phyloP scores from a whole-genome alignment of 2,797 vertebrate species.

The Xiphophorus birchmanni region DNA sequence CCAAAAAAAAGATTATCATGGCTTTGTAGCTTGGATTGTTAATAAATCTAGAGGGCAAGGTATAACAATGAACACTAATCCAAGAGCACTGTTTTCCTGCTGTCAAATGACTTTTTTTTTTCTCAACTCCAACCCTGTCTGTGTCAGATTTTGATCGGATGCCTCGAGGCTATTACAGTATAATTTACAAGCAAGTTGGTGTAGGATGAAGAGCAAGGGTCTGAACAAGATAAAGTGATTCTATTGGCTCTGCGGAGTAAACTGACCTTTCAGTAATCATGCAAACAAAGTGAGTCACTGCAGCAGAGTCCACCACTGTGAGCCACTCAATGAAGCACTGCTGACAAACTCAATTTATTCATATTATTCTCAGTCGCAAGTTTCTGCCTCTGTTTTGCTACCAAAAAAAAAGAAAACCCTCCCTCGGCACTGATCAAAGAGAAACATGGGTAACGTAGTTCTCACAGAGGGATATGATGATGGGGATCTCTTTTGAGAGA shows the following conservation, averaged over 20 bases:
- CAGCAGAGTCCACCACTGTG: conserved; percentile 41
- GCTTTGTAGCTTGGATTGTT: background rate
- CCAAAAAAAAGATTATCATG: background rate
- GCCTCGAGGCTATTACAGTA: conserved; percentile 51
- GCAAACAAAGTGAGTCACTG: conserved; percentile 71
- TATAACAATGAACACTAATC: background rate
- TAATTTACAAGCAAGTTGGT: conserved; percentile 59
- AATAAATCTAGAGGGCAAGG: background rate
- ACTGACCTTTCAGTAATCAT: conserved; percentile 78
- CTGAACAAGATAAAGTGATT: conserved; percentile 47
- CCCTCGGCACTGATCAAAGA: conserved; percentile 70
- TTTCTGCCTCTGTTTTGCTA: conserved; percentile 38
- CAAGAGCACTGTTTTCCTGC: background rate
- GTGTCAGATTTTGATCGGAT: conserved; percentile 49
- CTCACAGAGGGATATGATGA: conserved; percentile 68
- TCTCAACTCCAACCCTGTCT: conserved; percentile 43
- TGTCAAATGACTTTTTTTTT: conserved; percentile 29
- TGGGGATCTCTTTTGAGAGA: conserved; percentile 69
- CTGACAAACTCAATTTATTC: conserved; percentile 67
- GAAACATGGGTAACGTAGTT: conserved; percentile 79
- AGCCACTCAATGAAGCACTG: conserved; percentile 55
- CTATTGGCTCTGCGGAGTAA: conserved; percentile 60
- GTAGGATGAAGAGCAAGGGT: conserved; percentile 43
- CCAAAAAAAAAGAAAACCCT: conserved; percentile 32
- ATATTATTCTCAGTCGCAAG: conserved; percentile 43